Evolutionary conservation across 2,113 vertebrate genomes (phyloP), one percentile per base, ranked within the genome.

Genomic region (Panthera tigris): DNA sequence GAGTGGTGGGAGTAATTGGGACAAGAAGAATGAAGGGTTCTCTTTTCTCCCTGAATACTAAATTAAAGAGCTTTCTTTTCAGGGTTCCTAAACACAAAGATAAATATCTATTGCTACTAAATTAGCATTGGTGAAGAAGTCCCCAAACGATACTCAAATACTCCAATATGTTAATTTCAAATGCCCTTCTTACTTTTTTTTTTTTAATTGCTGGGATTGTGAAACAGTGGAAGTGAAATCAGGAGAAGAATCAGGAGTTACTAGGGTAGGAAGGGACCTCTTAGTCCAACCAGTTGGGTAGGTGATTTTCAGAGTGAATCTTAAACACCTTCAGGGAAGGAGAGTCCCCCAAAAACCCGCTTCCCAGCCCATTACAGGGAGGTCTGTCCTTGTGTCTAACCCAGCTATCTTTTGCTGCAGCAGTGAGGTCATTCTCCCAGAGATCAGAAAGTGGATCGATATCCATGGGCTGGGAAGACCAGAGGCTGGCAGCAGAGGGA

Each of bases 31-130:
- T 0, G 1, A 31, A 84, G 33, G 13, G 76, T 45, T 25, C 11
- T 36, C 48, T 93, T 76, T 89, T 31, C 73, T 81, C 63, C 36
- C 41, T 19, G 45, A 84, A 83, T n/a, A 68, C n/a, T 13, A 65
- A 61, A 74, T 52, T 63, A 83, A 89, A 84, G 52, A 41, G 27
- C 13, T 61, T 97, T 76, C 69, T 25, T 86, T 48, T n/a, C 71
- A 79, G 92, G 80, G 45, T 83, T 76, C 73, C 18, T 82, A 89
- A 91, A 84, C n/a, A 65, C 73, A 76, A 82, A 92, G 81, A 71
- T 74, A 96, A 94, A n/a, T 78, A 61, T 29, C 36, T 57, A 91
- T 82, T 48, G 52, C 55, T 87, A 25, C 7, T 48, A 36, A 89
- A 31, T 76, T 41, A 45, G 29, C 41, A 61, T 45, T 18, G 89